Percentiles rank a stretch among this genome's conserved stretches.
These are phyloP conservation scores for Chrysina gloriosa DNA, from an alignment of 2,888 invertebrate species.

Conservation along the genomic window DNA sequence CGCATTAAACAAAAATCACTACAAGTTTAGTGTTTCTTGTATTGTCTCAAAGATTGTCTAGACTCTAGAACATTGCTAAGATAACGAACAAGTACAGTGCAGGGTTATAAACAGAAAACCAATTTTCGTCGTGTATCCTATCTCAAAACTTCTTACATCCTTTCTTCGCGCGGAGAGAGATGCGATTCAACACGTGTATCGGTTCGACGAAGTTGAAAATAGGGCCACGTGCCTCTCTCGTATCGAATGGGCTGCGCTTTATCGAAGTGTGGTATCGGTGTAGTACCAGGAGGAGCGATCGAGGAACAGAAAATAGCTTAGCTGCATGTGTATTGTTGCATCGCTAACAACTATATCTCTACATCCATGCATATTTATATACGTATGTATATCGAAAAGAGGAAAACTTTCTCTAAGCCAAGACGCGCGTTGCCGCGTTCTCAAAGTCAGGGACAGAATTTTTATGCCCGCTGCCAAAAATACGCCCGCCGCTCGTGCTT, in stretches of 20 bases:
- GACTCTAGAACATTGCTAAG: too few relatives aligned
- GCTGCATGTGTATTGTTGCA: not conserved
- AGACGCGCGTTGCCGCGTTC: slow-evolving; percentile 11
- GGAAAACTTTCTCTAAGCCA: slow-evolving; percentile 26
- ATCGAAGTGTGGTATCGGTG: slow-evolving; percentile 13
- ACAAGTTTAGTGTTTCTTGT: too few relatives aligned
- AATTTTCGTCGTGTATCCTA: not conserved
- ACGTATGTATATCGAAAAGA: not conserved
- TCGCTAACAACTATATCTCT: slow-evolving; percentile 5
- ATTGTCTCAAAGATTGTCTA: too few relatives aligned
- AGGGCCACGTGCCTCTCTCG: slow-evolving; percentile 28
- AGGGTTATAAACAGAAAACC: too few relatives aligned
- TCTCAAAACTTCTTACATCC: not conserved
- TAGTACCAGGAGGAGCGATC: slow-evolving; percentile 13
- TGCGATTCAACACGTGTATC: slow-evolving; percentile 9
- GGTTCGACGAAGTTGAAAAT: slow-evolving; percentile 25
- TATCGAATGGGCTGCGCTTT: not conserved
- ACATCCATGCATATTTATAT: not conserved
- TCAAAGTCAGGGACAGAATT: slow-evolving; percentile 32
- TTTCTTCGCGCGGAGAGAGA: not conserved
- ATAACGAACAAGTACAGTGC: too few relatives aligned
- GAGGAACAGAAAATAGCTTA: slow-evolving; percentile 30
- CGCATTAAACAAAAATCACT: too few relatives aligned
- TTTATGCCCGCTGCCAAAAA: slow-evolving; percentile 27
- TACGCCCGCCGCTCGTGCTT: not conserved